phyloP scores from a whole-genome alignment of 2,113 vertebrate genomes.

The Jaculus jaculus region DNA sequence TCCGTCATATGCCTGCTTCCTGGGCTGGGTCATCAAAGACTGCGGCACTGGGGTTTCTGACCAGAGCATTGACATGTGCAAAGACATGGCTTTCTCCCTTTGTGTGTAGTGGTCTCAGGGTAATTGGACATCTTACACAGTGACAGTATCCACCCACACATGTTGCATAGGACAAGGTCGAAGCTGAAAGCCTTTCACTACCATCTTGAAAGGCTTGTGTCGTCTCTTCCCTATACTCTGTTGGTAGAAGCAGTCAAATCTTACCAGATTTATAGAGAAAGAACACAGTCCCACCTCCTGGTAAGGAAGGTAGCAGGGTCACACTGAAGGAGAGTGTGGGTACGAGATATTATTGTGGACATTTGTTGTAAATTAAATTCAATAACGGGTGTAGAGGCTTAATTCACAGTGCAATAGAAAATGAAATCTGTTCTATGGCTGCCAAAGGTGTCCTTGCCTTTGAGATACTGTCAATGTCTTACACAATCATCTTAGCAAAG shows the following conservation, averaged over 20 bases:
- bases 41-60: not conserved
- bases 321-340: not conserved
- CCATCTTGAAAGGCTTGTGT: not conserved
- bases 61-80: not conserved
- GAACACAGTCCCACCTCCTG: not conserved
- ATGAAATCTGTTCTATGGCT: slow-evolving; percentile 7
- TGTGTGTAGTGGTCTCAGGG: not conserved
- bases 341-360: not conserved
- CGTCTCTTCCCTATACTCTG: not conserved
- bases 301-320: not conserved
- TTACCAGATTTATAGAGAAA: not conserved
- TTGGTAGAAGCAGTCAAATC: not conserved
- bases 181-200: not conserved
- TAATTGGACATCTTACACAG: not conserved
- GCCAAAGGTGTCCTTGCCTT: not conserved
- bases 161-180: not conserved
- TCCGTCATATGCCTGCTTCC: not conserved
- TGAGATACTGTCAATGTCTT: not conserved
- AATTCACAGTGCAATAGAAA: not conserved
- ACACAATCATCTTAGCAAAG: slow-evolving; percentile 31
- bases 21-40: not conserved
- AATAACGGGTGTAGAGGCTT: not conserved
- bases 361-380: slow-evolving; percentile 33
- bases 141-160: not conserved
- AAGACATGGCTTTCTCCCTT: not conserved